Base-by-base conservation (phyloP, 2,888 invertebrate species). In the Lymantria dispar region DNA sequence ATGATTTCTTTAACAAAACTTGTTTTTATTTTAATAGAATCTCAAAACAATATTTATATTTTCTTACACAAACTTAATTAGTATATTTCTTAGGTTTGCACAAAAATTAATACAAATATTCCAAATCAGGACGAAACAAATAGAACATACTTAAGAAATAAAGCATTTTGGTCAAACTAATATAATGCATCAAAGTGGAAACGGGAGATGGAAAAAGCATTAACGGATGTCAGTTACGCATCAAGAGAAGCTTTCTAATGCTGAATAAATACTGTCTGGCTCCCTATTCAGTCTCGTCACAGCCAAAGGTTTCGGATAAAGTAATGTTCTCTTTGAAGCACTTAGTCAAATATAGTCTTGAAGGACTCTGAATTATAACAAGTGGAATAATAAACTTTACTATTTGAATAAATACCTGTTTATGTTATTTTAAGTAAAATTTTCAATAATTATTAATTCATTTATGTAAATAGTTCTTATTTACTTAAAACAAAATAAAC, bases 191-290 rank as follows among this genome's bases (percentile, higher is more conserved):
- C 70, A 58, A 52, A 52, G 60, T 56, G 74, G 74, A 22, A 22
- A 74, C 60, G 73, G 69, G 71, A 56, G 67, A 91, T 90, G 90
- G 91, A 87, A 90, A 88, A 90, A 87, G 89, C 91, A 91, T 92
- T 91, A 91, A 84, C 90, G 89, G 88, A 90, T 88, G 89, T 89
- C 90, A 91, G 86, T 77, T 83, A 78, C 86, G 87, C 86, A 85
- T 88, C 88, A 88, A 79, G 82, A 89, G 87, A 85, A 83, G 83
- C 84, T 83, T 82, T 86, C 87, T 83, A 84, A 85, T 85, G 85
- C 82, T 88, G 87, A 87, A 87, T 88, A 89, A 89, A 88, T 87
- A 87, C 82, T 77, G 80, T 80, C 83, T 75, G 79, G 82, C 80
- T 78, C 79, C 77, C 81, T 71, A 73, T 71, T 72, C 63, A 58